phyloP scores from a whole-genome alignment of 1,140 invertebrate genomes.

The Mylabris phalerata region DNA sequence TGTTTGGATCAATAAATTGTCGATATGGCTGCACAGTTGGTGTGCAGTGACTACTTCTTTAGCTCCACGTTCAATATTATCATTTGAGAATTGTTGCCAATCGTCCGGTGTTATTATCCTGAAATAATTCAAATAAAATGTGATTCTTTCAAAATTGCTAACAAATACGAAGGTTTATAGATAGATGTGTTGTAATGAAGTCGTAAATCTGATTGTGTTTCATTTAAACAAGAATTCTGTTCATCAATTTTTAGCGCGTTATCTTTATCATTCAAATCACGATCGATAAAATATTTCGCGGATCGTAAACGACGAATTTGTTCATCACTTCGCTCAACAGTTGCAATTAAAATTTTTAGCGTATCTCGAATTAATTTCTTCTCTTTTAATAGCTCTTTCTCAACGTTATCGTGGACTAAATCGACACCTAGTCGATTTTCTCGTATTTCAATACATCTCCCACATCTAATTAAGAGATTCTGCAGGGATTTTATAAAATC shows the following conservation, averaged over 20 bases:
- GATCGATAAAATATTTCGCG: constrained; percentile 69
- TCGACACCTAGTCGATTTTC: constrained; percentile 73
- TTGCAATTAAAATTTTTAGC: constrained; percentile 57
- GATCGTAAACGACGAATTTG: constrained; percentile 75
- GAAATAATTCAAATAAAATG: constrained; percentile 12
- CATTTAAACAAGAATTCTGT: constrained; percentile 56
- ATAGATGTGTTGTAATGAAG: constrained; percentile 54
- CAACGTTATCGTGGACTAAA: constrained; percentile 63
- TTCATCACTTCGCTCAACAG: constrained; percentile 67
- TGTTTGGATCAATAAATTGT: constrained; percentile 68
- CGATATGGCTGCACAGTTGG: constrained; percentile 67
- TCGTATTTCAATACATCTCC: constrained; percentile 62
- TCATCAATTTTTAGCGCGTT: constrained; percentile 69
- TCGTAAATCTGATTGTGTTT: constrained; percentile 60
- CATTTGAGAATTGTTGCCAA: constrained; percentile 71
- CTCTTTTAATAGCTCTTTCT: constrained; percentile 59
- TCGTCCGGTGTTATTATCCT: constrained; percentile 66
- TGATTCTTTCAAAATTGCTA: constrained; percentile 3
- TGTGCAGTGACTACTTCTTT: constrained; percentile 68
- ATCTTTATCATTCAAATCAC: constrained; percentile 76
- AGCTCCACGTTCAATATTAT: constrained; percentile 65
- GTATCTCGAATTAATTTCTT: constrained; percentile 56
- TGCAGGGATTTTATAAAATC: constrained; percentile 60
- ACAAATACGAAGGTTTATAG: constrained; percentile 53
- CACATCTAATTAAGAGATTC: constrained; percentile 57